Conservation (phyloP, 2,797 vertebrate species). For the Mormyrops boulengeri region DNA sequence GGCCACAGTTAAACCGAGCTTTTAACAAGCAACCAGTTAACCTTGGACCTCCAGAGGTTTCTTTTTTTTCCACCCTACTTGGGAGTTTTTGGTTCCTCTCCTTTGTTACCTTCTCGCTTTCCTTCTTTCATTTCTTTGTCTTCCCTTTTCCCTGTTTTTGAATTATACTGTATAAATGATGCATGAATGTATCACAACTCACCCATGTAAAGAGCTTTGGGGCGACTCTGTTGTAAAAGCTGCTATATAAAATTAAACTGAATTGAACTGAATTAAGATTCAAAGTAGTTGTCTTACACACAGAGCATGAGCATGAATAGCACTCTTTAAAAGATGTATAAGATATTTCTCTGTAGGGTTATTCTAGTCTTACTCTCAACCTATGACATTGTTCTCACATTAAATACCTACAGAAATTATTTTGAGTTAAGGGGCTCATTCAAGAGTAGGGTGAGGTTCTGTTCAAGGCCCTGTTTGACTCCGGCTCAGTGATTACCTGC, state of each 20-base stretch:
- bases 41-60: neutral
- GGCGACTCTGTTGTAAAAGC: neutral
- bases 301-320: neutral
- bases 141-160: neutral
- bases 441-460: neutral
- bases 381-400: neutral
- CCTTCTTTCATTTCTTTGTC: neutral
- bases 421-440: neutral
- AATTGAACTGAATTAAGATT: neutral
- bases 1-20: neutral
- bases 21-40: neutral
- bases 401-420: neutral
- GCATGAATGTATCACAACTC: neutral
- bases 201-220: neutral
- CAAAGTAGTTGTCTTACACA: neutral
- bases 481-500: neutral
- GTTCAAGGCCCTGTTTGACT: neutral
- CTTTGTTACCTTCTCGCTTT: neutral
- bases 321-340: neutral
- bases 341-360: neutral
- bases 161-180: neutral
- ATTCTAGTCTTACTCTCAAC: neutral
- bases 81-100: neutral
- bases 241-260: neutral
- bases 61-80: neutral